phyloP scores from a whole-genome alignment of 1,140 invertebrate species.

The Zaprionus camerounensis region DNA sequence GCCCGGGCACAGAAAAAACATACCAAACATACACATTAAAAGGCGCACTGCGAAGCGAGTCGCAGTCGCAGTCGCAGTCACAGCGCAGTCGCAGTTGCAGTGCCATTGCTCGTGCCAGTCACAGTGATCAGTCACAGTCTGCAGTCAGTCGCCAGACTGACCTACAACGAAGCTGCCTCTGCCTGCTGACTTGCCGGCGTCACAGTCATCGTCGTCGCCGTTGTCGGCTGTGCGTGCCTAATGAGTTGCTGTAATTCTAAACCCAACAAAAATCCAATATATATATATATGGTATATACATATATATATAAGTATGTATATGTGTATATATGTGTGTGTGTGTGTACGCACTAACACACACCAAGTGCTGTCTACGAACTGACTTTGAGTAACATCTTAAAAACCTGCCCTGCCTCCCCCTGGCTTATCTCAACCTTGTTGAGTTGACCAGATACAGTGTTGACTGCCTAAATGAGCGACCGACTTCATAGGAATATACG shows the following conservation, averaged over 20 bases:
- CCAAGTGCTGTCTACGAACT: constrained; percentile 31
- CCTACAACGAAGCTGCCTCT: constrained; percentile 66
- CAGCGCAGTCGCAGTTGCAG: constrained; percentile 16
- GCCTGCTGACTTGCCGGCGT: constrained; percentile 18
- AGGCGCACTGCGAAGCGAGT: background rate
- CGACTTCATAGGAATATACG: background rate
- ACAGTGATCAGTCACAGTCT: constrained; percentile 32
- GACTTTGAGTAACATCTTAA: constrained; percentile 64
- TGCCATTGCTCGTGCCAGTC: constrained; percentile 12
- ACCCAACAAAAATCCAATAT: constrained; percentile 53
- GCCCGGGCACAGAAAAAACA: constrained; percentile 8
- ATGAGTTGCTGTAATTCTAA: constrained; percentile 79
- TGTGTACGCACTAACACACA: constrained; percentile 2
- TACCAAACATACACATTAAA: background rate
- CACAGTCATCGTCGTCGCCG: constrained; percentile 35
- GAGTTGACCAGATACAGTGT: constrained; percentile 27
- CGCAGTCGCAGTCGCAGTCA: constrained; percentile 19
- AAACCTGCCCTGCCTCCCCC: background rate
- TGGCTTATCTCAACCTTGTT: constrained; percentile 34
- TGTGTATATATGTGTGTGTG: background rate
- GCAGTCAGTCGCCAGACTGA: constrained; percentile 52
- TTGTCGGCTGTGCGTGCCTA: constrained; percentile 76
- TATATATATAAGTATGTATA: background rate
- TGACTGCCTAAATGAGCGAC: background rate
- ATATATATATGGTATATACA: constrained; percentile 18